Percentiles rank a stretch among this genome's conserved stretches.
Conservation (phyloP, 2,113 vertebrate species). For the Ivindomyrus marchei region DNA sequence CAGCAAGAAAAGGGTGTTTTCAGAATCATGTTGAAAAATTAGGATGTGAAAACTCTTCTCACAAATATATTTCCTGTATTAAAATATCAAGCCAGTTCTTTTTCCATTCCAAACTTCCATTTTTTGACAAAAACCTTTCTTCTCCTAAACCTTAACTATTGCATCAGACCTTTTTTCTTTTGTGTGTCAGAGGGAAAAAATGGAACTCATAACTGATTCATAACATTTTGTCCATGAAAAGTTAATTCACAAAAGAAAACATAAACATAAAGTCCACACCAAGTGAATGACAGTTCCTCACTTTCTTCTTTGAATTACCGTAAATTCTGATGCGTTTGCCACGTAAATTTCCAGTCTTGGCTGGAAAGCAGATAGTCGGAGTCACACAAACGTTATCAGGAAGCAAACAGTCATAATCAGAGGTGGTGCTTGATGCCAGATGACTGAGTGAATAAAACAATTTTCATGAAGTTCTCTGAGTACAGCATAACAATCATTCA, state of each 20-base stretch:
- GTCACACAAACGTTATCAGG: background rate
- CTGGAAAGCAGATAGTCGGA: background rate
- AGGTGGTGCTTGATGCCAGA: background rate
- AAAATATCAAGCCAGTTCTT: background rate
- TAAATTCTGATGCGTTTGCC: background rate
- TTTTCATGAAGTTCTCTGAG: no score
- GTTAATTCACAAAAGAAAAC: background rate
- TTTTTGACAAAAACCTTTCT: background rate
- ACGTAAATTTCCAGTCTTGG: background rate
- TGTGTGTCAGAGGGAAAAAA: background rate
- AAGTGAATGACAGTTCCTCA: background rate
- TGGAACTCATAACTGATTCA: background rate
- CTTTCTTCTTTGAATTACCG: background rate
- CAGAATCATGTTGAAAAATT: background rate
- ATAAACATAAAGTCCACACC: background rate
- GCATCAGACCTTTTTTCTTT: background rate
- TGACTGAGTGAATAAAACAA: no score
- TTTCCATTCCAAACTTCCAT: background rate
- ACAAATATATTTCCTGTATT: background rate
- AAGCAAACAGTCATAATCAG: background rate
- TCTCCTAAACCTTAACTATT: background rate
- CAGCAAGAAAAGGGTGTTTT: background rate
- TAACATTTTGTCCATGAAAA: background rate
- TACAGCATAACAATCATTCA: no score
- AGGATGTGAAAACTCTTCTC: background rate